A percentile compares a stretch with the other conserved stretches of the same genome.
Evolutionary conservation across 2,113 vertebrate genomes (phyloP).

Genomic region (Otus sunia): DNA sequence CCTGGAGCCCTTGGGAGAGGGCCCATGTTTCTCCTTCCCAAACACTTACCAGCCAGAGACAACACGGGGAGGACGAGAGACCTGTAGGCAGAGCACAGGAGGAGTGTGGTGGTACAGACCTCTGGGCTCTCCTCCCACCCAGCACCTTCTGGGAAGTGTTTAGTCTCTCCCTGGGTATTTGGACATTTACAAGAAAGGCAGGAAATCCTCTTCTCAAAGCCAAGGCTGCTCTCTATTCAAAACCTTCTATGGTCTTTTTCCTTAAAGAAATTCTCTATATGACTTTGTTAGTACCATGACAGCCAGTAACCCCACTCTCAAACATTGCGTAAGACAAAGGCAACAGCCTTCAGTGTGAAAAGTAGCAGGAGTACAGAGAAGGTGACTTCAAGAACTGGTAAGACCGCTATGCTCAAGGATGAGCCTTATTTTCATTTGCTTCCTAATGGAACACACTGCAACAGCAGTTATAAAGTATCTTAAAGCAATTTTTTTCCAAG

Average conservation of each 20-base stretch:
- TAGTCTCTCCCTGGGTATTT: background rate
- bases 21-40: background rate
- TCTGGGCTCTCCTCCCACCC: background rate
- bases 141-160: background rate
- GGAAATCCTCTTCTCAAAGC: background rate
- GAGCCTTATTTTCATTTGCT: background rate
- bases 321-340: accelerated
- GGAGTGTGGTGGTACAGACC: accelerated
- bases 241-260: background rate
- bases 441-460: background rate
- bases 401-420: accelerated
- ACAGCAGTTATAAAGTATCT: background rate
- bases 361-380: background rate
- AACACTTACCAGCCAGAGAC: accelerated
- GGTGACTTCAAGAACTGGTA: background rate
- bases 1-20: background rate
- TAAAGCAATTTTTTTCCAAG: background rate
- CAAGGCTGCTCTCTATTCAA: background rate
- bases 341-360: accelerated
- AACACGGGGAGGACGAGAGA: background rate
- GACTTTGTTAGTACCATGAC: background rate
- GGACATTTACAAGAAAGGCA: background rate
- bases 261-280: background rate
- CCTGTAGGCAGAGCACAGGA: accelerated
- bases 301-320: background rate